A percentile compares a stretch with the other conserved stretches of the same genome.
Conservation (phyloP, 2,888 invertebrate species). For the Synergus gifuensis region DNA sequence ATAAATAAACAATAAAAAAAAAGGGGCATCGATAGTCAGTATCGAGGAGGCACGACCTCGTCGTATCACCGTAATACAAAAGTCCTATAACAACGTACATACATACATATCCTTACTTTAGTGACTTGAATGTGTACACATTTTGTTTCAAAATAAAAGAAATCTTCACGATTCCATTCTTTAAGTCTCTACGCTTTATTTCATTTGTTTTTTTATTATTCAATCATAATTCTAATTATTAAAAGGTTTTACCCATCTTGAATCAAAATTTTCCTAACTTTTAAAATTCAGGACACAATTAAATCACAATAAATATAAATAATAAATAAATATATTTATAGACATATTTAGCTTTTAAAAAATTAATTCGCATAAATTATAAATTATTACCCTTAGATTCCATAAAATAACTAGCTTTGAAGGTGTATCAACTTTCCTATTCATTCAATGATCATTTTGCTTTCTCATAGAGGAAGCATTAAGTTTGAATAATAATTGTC, state of each 20-base stretch:
- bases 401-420: too few species aligned
- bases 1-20: conserved; percentile 65
- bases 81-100: conserved; percentile 45
- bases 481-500: too few species aligned
- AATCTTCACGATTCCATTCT: conserved; percentile 7
- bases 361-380: neutral
- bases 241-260: neutral
- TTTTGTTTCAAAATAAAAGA: conserved; percentile 1
- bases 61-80: conserved; percentile 50
- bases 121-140: neutral
- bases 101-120: conserved; percentile 1
- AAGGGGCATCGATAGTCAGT: conserved; percentile 62
- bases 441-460: too few species aligned
- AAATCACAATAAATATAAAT: neutral
- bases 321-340: too few species aligned
- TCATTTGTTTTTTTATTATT: neutral
- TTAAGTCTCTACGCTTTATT: conserved; percentile 2
- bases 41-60: conserved; percentile 68
- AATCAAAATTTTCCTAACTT: neutral
- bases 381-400: too few species aligned
- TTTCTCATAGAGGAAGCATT: too few species aligned
- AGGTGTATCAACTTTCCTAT: too few species aligned
- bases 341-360: neutral
- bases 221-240: neutral
- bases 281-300: neutral